Base-by-base conservation (phyloP, 2,797 vertebrate species). In the Nasua narica region DNA sequence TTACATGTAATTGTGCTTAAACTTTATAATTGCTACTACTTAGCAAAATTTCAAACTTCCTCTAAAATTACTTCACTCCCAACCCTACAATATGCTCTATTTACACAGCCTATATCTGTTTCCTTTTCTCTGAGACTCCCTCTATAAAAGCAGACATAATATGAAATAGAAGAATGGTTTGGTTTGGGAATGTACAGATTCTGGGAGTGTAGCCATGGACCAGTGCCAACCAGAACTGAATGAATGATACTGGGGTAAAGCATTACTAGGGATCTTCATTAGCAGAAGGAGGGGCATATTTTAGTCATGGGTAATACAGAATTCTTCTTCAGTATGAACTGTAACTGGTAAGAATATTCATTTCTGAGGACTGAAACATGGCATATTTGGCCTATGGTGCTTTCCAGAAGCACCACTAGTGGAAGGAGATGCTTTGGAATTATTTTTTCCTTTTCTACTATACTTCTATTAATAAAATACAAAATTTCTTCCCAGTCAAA, bases 41-140 rank as follows among this genome's bases (percentile, higher is more conserved):
- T 95, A 86, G 76, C 35, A 96, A 97, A 96, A 74, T 91, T 96
- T 96, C 84, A 91, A 84, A 92, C 79, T 96, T 96, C 87, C 94
- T 97, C 84, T 97, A 93, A 90, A 79, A 91, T 97, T 94, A 95
- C 69, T 96, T 97, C 67, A 91, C n/a, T 90, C 67, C 58, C 70
- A 96, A 85, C 52, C 67, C 70, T 88, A 91, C 54, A 91, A 74
- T 94, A 56, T 46, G 25, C 29, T 91, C 35, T 97, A 13, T 95
- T 96, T 97, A 90, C 58, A 94, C 77, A 96, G 77, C 23, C 78
- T 91, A 37, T 95, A 92, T 78, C 72, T 95, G 60, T 83, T 96
- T 97, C 87, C 96, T 93, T 92, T 87, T 85, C 79, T 70, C 46
- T 25, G 74, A 98, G 83, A 83, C 84, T 83, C 69, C 32, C 35